Base-by-base conservation (phyloP, 2,797 vertebrate species). In the Heterohyrax brucei region DNA sequence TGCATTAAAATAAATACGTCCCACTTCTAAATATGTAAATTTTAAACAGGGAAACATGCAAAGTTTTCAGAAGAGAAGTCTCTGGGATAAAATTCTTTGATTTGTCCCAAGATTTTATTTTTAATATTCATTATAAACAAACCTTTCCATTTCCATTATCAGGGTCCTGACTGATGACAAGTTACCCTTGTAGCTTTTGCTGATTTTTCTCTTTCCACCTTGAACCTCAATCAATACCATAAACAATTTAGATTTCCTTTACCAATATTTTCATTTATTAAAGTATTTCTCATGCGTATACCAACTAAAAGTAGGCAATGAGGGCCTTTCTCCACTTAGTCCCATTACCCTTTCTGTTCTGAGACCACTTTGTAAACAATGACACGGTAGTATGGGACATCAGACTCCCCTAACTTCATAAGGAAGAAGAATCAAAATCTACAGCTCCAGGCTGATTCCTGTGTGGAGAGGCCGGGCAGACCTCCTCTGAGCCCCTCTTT, bases 1-100 rank as follows among this genome's bases (percentile, higher is more conserved):
- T 39, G 1, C 59, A 44, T 30, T 64, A 80, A 70, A 93, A 61
- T 39, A 90, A 88, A 93, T 85, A 39, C 44, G 77, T 72, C 84
- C 21, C 83, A 28, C 14, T 86, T 95, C 66, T 73, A 87, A 72
- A 77, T 62, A 59, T 7, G 4, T 39, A 64, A 62, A 68, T 44
- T 77, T 44, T 59, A 76, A 89, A 66, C 39, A 39, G 39, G 39
- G 39, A 39, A 39, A 39, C 39, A 39, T 39, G 39, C 39, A 39
- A 39, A 39, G 39, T 39, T 39, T 39, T 39, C 39, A 39, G 28
- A 1, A 3, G n/a, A 48, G 13, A 48, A 81, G n/a, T 39, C 18
- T 1, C 30, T 68, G 18, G 26, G 73, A 91, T 30, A 83, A 86
- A 95, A 56, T 77, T 46, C 4, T 0, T n/a, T 86, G n/a, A 5